These are phyloP conservation scores for Zaprionus vittiger DNA, from an alignment of 1,140 invertebrate species.

Conservation along the genomic window DNA sequence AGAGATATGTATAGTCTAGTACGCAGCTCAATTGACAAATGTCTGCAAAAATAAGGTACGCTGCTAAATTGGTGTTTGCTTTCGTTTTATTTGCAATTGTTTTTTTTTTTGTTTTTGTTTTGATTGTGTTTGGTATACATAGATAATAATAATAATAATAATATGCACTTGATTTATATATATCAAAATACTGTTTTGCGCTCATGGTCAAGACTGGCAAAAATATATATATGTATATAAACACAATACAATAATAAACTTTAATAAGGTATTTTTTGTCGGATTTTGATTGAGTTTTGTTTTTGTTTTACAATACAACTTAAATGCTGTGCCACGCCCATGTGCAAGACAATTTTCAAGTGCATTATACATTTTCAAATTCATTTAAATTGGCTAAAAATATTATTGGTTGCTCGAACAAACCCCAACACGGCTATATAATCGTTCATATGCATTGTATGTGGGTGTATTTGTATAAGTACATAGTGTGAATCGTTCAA, in stretches of 20 bases:
- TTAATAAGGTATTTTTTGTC: background rate
- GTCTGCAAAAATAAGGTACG: background rate
- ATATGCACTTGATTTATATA: constrained; percentile 44
- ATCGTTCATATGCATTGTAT: constrained; percentile 14
- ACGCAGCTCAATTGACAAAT: background rate
- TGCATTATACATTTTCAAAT: constrained; percentile 26
- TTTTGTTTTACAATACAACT: constrained; percentile 30
- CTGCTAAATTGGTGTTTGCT: constrained; percentile 12
- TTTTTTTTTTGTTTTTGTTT: constrained; percentile 47
- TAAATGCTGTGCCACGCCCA: constrained; percentile 48
- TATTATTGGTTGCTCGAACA: constrained; percentile 17
- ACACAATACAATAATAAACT: constrained; percentile 4
- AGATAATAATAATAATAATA: constrained; percentile 35
- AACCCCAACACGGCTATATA: constrained; percentile 7
- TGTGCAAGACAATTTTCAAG: constrained; percentile 42
- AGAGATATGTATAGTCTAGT: background rate
- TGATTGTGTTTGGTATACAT: constrained; percentile 54
- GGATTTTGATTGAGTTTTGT: background rate
- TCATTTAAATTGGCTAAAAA: constrained; percentile 50
- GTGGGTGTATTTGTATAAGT: constrained; percentile 32
- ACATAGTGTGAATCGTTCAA: constrained; percentile 29
- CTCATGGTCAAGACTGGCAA: constrained; percentile 37
- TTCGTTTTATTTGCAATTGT: constrained; percentile 48
- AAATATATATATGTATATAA: background rate
- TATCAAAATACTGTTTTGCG: constrained; percentile 61